A percentile compares a stretch with the other conserved stretches of the same genome.
phyloP scores from a whole-genome alignment of 2,797 vertebrate species.

The Halcyon chelicuti region DNA sequence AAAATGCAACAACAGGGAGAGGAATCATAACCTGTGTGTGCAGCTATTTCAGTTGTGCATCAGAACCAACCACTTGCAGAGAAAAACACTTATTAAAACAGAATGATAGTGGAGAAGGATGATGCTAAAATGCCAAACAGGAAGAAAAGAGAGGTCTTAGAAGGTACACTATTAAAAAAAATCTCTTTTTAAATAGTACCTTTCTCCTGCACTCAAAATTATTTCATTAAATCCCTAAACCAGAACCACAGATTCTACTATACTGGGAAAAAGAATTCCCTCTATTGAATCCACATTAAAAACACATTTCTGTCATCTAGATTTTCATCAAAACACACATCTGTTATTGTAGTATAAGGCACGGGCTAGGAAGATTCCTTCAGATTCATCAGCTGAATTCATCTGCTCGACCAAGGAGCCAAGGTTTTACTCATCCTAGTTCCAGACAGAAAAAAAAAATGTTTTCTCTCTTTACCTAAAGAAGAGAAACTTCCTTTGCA shows the following conservation, averaged over 20 bases:
- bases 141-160: neutral
- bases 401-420: fast-evolving
- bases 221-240: neutral
- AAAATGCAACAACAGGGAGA: neutral
- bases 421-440: neutral
- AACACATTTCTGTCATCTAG: neutral
- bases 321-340: neutral
- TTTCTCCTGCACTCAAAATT: neutral
- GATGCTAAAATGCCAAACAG: neutral
- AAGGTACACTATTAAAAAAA: neutral
- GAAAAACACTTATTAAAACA: neutral
- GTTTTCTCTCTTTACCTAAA: neutral
- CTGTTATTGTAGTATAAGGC: neutral
- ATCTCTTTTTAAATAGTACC: neutral
- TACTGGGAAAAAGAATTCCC: neutral
- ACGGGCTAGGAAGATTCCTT: neutral
- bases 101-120: neutral
- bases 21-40: neutral
- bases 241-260: neutral
- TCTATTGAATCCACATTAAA: neutral
- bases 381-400: neutral
- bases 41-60: neutral
- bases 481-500: neutral
- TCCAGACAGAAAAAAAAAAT: neutral
- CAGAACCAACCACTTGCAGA: neutral